Conservation (phyloP, 2,113 vertebrate genomes). For the Capricornis sumatraensis region DNA sequence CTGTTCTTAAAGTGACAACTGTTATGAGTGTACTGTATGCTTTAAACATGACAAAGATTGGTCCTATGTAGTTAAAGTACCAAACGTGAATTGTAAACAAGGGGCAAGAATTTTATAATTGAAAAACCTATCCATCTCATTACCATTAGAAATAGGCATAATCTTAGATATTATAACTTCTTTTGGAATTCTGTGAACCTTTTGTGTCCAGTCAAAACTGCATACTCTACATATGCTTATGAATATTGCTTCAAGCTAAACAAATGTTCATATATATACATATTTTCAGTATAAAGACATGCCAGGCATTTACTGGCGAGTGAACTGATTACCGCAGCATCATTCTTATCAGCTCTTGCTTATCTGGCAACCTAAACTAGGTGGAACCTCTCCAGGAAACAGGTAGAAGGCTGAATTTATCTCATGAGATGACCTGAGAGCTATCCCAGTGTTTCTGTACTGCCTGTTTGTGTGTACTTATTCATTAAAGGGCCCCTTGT, state of each 20-base stretch:
- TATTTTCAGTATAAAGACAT: background rate
- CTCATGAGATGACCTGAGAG: background rate
- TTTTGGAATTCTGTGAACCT: background rate
- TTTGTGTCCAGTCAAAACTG: background rate
- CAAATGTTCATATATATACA: background rate
- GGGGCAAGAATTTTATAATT: background rate
- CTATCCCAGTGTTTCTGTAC: background rate
- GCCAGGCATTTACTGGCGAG: background rate
- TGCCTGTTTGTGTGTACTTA: background rate
- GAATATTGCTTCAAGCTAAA: background rate
- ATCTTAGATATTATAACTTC: background rate
- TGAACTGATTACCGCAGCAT: background rate
- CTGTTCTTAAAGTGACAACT: background rate
- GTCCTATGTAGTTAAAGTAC: background rate
- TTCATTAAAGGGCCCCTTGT: background rate
- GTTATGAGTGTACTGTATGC: background rate
- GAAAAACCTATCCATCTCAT: background rate
- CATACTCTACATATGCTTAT: background rate
- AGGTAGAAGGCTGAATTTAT: background rate
- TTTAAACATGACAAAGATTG: background rate
- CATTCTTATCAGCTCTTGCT: slow-evolving; percentile 32
- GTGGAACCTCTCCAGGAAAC: background rate
- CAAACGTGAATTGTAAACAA: background rate
- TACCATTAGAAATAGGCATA: background rate
- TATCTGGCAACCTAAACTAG: background rate